Conservation (phyloP, 2,113 vertebrate species). For the Physeter macrocephalus region DNA sequence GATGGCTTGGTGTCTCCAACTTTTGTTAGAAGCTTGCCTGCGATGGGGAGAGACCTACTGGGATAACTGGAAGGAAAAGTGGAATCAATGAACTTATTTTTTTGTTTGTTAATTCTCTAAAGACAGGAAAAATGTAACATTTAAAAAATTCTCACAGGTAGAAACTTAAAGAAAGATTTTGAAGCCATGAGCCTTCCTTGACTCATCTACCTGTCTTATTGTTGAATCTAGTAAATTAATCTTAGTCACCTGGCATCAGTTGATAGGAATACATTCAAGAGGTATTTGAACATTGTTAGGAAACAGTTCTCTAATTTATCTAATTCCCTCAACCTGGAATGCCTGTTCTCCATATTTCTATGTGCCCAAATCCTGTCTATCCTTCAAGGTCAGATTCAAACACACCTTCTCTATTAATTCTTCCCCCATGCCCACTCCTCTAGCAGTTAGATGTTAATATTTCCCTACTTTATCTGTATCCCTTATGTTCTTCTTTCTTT, state of each 20-base stretch:
- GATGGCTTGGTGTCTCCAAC: neutral
- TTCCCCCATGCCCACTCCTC: neutral
- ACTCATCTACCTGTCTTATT: neutral
- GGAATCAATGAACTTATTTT: neutral
- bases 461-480: neutral
- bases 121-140: neutral
- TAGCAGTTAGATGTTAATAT: neutral
- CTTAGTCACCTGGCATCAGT: neutral
- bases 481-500: neutral
- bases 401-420: neutral
- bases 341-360: neutral
- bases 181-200: neutral
- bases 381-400: neutral
- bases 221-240: neutral
- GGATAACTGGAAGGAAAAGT: neutral
- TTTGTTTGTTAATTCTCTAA: neutral
- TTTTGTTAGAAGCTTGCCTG: neutral
- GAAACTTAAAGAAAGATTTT: neutral
- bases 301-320: neutral
- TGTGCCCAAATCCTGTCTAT: neutral
- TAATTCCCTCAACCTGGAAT: neutral
- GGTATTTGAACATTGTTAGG: neutral
- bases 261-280: neutral
- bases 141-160: neutral
- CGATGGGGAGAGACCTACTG: neutral